Base-by-base conservation (phyloP, 2,888 invertebrate genomes). In the Rhogogaster chlorosoma region DNA sequence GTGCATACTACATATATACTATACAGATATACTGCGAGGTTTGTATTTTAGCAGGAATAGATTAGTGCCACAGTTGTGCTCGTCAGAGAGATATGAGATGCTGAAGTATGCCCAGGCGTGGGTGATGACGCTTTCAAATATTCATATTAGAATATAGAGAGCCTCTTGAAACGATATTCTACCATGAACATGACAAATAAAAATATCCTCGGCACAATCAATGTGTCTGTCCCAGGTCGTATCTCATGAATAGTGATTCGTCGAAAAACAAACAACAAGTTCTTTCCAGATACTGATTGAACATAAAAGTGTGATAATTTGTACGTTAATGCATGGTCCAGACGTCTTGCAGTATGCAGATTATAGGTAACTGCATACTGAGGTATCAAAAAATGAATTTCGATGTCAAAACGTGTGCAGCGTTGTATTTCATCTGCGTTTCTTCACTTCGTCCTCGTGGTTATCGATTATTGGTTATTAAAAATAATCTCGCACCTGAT, bases 81-180 rank as follows among this genome's bases (percentile, higher is more conserved):
- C 53, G 7, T n/a, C 53, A 53, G 67, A 67, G 29, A 18, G 29
- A 22, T 67, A 67, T 67, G 26, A 67, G 29, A 67, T 67, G 9
- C 29, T 67, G 67, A 67, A 67, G 29, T 61, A 29, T 29, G 26
- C 61, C 26, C 61, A 61, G 12, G 10, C 22, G 61, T 38, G 18
- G 5, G 5, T 70, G 29, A 70, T 36, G 29, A 70, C 36, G 70
- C 36, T 70, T 70, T 1, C 3, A 36, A 70, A 70, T 32, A 70
- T 70, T 70, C 70, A 36, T 70, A 36, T 70, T 70, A 29, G 70
- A 70, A 70, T 70, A 36, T 32, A 70, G 36, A 29, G 70, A 36
- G 70, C 32, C 5, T 32, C 32, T 70, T 29, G 2, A 36, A 32
- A 36, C 15, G 36, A 36, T 18, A 70, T 36, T n/a, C 36, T 32